Evolutionary conservation across 92 coral and sea anemone genomes (phyloP), one percentile per base, ranked within the genome.

Genomic region (Meandrina meandrites): DNA sequence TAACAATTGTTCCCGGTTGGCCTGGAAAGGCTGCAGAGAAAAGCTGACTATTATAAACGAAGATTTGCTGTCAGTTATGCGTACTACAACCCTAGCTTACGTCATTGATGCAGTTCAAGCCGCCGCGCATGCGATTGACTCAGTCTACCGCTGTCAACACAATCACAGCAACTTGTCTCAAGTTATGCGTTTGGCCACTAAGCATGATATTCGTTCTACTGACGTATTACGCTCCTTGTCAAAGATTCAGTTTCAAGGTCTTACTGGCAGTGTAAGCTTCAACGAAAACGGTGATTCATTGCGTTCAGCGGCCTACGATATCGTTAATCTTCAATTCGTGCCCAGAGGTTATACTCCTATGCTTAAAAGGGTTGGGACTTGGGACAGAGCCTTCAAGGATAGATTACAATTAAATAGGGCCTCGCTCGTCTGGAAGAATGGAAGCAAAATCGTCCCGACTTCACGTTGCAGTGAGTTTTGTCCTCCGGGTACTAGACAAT

Each of bases 91-190:
- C 62, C 36, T 84, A 45, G 89, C 94, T 70, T 94, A 92, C 84
- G 91, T 91, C 81, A 93, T 92, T 50, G 95, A 94, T 87, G 98
- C 98, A 37, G 94, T 94, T 16, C 86, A 77, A 70, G 94, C 92
- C 37, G 92, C 91, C 70, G 98, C 98, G 87, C 92, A 89, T 84
- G 98, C 95, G 34, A 64, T 94, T 16, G 94, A 94, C 62, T 86
- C 85, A 11, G 84, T 93, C 40, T 83, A 72, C 92, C 95, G 94
- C 94, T 90, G 98, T 68, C 81, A 28, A 48, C 64, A 82, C 42
- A 79, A 47, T 14, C 72, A 47, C 31, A 36, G 57, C 4, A 28
- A 60, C 22, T 36, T 80, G 75, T 64, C 76, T 1, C 51, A 60
- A n/a, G 76, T 40, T 11, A 77, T 57, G 21, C 91, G 94, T 74